Conservation (phyloP, 2,888 invertebrate genomes). For the Zaprionus lineosus region DNA sequence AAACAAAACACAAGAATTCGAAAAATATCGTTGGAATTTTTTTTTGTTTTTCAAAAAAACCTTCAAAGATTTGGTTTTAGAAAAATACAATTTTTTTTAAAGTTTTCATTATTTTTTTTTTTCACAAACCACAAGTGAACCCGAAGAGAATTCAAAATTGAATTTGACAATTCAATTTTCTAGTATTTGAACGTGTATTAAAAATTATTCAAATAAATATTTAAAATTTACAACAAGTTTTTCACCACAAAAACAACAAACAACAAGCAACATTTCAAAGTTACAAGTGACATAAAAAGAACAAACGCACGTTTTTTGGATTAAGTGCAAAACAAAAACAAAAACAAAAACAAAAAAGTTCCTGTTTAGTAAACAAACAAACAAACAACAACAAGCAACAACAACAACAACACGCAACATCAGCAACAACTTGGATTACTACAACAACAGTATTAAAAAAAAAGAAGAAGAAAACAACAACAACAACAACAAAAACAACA, state of each 20-base stretch:
- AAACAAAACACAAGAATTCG: slow-evolving; percentile 18
- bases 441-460: slow-evolving; percentile 71
- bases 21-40: slow-evolving; percentile 14
- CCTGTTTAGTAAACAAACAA: slow-evolving; percentile 52
- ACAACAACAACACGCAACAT: slow-evolving; percentile 48
- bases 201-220: no score
- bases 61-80: no score
- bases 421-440: slow-evolving; percentile 71
- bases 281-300: slow-evolving; percentile 23
- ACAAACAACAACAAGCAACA: slow-evolving; percentile 32
- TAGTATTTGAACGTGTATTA: slow-evolving; percentile 52
- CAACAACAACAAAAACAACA: slow-evolving; percentile 34
- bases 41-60: neutral
- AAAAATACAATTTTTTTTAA: slow-evolving; percentile 29
- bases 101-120: slow-evolving; percentile 22
- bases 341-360: no score
- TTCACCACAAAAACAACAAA: slow-evolving; percentile 18
- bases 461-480: slow-evolving; percentile 38
- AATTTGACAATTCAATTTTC: slow-evolving; percentile 40
- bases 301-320: slow-evolving; percentile 66
- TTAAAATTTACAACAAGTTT: slow-evolving; percentile 6
- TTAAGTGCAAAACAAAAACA: slow-evolving; percentile 69
- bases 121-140: slow-evolving; percentile 31
- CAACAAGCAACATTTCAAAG: slow-evolving; percentile 13
- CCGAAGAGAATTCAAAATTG: slow-evolving; percentile 9